Conservation (phyloP, 1,140 invertebrate species). For the Drosophila pandora region DNA sequence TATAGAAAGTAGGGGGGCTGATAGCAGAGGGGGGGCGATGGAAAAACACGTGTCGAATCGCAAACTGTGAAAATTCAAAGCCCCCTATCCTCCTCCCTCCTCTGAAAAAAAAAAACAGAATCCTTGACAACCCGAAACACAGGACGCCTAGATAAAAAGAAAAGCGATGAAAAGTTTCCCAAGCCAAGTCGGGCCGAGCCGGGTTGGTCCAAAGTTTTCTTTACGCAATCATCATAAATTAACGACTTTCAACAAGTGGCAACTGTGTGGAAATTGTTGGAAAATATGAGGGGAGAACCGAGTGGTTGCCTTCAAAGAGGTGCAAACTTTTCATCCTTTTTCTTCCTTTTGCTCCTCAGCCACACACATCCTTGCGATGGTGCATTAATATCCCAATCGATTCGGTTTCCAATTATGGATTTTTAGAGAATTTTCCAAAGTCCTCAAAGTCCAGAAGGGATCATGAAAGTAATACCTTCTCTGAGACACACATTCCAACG, state of each 20-base stretch:
- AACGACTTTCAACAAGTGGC: constrained; percentile 40
- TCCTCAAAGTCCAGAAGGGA: too few relatives aligned
- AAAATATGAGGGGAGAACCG: neutral
- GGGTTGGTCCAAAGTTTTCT: constrained; percentile 26
- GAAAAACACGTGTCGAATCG: constrained; percentile 24
- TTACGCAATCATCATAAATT: constrained; percentile 48
- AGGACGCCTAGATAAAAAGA: constrained; percentile 11
- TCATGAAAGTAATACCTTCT: too few relatives aligned
- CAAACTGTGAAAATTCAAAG: constrained; percentile 25
- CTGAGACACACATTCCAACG: too few relatives aligned
- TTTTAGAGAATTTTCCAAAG: neutral
- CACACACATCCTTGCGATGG: neutral
- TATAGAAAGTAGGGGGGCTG: neutral
- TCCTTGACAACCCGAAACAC: constrained; percentile 10
- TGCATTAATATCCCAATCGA: neutral
- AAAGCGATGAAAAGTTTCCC: constrained; percentile 19
- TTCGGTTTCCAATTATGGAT: constrained; percentile 9
- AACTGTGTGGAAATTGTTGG: constrained; percentile 20
- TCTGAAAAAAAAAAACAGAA: neutral
- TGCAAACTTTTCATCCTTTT: constrained; percentile 16
- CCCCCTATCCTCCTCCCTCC: neutral
- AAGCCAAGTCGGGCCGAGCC: neutral
- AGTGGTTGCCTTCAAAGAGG: neutral
- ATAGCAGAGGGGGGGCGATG: neutral
- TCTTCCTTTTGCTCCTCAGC: neutral